Conservation (phyloP, 2,888 invertebrate genomes). For the Alviniconcha strummeri region DNA sequence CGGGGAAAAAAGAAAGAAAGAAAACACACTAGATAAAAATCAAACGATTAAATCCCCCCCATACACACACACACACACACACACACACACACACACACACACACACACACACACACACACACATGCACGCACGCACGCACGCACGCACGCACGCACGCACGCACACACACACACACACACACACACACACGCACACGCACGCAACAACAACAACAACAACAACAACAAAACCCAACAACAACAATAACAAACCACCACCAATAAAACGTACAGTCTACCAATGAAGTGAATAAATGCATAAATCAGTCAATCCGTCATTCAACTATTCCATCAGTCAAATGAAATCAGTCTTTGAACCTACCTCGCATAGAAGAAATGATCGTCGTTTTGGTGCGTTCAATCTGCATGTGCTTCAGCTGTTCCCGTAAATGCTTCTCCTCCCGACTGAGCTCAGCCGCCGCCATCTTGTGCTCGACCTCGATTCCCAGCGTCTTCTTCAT, state of each 20-base stretch:
- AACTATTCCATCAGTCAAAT: not conserved
- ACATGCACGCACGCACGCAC: not conserved
- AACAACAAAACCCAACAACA: too few species aligned
- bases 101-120: not conserved
- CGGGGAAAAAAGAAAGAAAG: not conserved
- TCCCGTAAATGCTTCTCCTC: slow-evolving; percentile 58
- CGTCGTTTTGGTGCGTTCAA: slow-evolving; percentile 56
- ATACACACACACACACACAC: not conserved
- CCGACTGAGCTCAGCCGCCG: slow-evolving; percentile 48
- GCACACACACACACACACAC: not conserved
- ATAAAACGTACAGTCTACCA: not conserved
- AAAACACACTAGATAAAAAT: not conserved
- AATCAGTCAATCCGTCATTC: not conserved
- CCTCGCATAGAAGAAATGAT: slow-evolving; percentile 47
- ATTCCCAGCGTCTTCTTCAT: slow-evolving; percentile 59
- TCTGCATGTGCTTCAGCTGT: slow-evolving; percentile 57
- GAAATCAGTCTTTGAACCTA: too few species aligned
- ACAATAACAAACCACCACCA: too few species aligned
- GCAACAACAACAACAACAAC: too few species aligned
- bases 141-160: not conserved
- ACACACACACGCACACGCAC: not conserved
- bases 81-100: not conserved
- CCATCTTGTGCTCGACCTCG: slow-evolving; percentile 56
- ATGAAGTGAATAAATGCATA: not conserved
- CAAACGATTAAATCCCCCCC: not conserved